These are phyloP conservation scores for Hippocampus kuda DNA, from an alignment of 2,797 vertebrate genomes.

Conservation along the genomic window DNA sequence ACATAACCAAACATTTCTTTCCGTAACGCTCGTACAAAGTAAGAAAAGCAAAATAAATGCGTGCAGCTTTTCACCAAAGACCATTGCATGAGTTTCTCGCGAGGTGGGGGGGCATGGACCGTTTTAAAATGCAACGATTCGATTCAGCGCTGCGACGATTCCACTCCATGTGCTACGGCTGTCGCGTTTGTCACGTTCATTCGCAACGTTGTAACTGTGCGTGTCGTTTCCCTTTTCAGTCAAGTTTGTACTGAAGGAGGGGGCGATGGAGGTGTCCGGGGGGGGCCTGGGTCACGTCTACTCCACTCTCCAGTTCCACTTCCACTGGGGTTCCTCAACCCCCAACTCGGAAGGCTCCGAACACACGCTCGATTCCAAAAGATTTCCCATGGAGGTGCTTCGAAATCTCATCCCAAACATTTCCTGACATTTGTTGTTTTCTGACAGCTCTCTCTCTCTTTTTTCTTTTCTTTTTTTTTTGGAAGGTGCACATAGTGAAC, in stretches of 20 bases:
- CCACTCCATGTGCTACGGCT: too few species aligned
- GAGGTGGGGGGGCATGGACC: too few species aligned
- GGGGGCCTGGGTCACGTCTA: conserved; percentile 53
- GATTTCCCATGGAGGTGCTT: conserved; percentile 62
- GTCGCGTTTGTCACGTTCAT: too few species aligned
- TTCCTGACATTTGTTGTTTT: background rate
- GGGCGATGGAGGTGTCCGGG: conserved; percentile 40
- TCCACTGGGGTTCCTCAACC: conserved; percentile 59
- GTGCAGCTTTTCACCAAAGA: too few species aligned
- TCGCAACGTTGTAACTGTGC: too few species aligned
- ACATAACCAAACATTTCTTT: too few species aligned
- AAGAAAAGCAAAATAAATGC: too few species aligned
- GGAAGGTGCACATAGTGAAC: conserved; percentile 65
- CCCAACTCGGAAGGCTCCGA: conserved; percentile 42
- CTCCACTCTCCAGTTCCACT: conserved; percentile 56
- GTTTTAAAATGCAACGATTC: too few species aligned
- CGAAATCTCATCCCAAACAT: background rate
- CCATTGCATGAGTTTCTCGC: too few species aligned
- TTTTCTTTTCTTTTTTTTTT: background rate
- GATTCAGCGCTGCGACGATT: too few species aligned
- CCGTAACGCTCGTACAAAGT: too few species aligned
- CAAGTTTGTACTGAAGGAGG: conserved; percentile 34
- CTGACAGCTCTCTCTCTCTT: background rate
- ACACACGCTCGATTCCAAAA: conserved; percentile 47
- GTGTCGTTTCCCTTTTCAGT: conserved; percentile 39